These are phyloP conservation scores for Dendrocincla tyrannina DNA, from an alignment of 2,797 vertebrate species.

Conservation along the genomic window DNA sequence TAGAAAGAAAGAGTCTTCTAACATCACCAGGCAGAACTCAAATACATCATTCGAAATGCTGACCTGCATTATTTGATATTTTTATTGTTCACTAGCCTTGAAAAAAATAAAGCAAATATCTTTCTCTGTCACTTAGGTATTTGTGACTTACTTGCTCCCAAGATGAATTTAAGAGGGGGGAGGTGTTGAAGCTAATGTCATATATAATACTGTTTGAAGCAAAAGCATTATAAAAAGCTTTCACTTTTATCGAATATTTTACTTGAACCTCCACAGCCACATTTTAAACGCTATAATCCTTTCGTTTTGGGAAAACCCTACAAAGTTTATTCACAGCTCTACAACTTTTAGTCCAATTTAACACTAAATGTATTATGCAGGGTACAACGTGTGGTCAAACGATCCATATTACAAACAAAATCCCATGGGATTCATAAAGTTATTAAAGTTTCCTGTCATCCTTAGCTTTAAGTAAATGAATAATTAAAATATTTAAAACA, in stretches of 20 bases:
- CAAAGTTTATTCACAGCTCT: constrained; percentile 23
- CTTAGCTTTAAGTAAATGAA: constrained; percentile 15
- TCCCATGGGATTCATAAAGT: constrained; percentile 24
- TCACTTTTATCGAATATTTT: not conserved
- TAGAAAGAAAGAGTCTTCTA: not conserved
- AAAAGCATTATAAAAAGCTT: constrained; percentile 23
- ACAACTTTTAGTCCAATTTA: constrained; percentile 21
- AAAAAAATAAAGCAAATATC: constrained; percentile 30
- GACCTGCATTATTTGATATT: constrained; percentile 51
- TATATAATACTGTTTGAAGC: not conserved
- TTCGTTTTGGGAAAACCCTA: constrained; percentile 11
- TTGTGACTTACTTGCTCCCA: constrained; percentile 25
- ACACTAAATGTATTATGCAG: constrained; percentile 14
- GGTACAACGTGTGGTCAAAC: constrained; percentile 6
- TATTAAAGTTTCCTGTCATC: constrained; percentile 44
- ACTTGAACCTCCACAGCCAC: not conserved
- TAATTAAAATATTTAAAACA: constrained; percentile 34
- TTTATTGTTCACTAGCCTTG: constrained; percentile 16
- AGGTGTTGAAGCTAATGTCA: not conserved
- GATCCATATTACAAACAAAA: constrained; percentile 36
- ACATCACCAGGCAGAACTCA: constrained; percentile 10
- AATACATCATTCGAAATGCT: constrained; percentile 39
- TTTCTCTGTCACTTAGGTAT: constrained; percentile 21
- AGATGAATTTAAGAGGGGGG: not conserved
- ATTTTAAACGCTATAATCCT: constrained; percentile 2